phyloP scores from a whole-genome alignment of 1,140 invertebrate genomes.

The Lepidostoma basale region DNA sequence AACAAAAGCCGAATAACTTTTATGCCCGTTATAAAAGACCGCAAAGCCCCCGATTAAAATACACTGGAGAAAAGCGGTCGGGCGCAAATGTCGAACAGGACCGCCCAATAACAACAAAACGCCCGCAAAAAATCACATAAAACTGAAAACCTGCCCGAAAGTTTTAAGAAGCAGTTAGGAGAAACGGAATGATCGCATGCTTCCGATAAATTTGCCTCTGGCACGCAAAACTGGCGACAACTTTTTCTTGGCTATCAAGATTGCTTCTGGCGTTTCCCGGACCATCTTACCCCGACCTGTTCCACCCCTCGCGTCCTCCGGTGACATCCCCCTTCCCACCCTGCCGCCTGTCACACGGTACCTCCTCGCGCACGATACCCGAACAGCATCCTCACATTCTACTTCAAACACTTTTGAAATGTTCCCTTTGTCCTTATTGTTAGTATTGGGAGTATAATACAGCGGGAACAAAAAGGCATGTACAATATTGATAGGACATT shows the following conservation, averaged over 20 bases:
- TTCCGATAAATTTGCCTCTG: constrained; percentile 36
- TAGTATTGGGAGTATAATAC: constrained; percentile 4
- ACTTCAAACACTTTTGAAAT: constrained; percentile 18
- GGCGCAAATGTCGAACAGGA: constrained; percentile 13
- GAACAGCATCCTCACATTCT: constrained; percentile 18
- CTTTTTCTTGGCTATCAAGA: constrained; percentile 36
- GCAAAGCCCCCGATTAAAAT: constrained; percentile 30
- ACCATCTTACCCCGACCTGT: not conserved
- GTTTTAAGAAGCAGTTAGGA: constrained; percentile 38
- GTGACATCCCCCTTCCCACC: not conserved
- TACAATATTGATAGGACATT: constrained; percentile 13
- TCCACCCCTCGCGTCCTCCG: too few relatives aligned
- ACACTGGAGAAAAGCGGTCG: constrained; percentile 23
- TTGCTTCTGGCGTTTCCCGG: constrained; percentile 17
- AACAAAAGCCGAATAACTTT: constrained; percentile 35
- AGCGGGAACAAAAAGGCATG: constrained; percentile 1
- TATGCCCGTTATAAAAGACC: constrained; percentile 34
- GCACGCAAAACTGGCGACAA: constrained; percentile 30
- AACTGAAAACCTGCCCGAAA: constrained; percentile 33
- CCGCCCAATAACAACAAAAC: constrained; percentile 32
- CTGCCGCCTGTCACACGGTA: not conserved
- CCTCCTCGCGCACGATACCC: not conserved
- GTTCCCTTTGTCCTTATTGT: constrained; percentile 24
- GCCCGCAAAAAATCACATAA: constrained; percentile 31
- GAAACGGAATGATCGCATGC: constrained; percentile 25